Base-by-base conservation (phyloP, 2,797 vertebrate species). In the Coranthus polyacanthus region DNA sequence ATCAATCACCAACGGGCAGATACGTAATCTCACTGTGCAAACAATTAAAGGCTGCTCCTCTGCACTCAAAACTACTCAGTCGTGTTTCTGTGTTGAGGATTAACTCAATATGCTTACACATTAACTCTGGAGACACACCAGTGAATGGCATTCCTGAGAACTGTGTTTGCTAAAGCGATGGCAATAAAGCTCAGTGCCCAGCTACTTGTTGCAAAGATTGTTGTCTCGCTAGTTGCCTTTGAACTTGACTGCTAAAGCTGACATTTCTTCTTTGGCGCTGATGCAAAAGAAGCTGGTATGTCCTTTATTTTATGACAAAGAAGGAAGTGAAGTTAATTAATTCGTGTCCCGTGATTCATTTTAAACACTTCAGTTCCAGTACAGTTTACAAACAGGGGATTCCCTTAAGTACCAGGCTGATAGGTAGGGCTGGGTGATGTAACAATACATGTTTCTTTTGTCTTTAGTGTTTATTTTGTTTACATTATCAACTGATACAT, bases 11-110 rank as follows among this genome's bases (percentile, higher is more conserved):
- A 46, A 68, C 24, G 13, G 54, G 68, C 63, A 77, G 88, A 91
- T 88, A 84, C 26, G 67, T 75, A 92, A 91, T 90, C 91, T 90
- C 43, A 60, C 82, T 89, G 57, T 86, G 84, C 90, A 92, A 92
- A 93, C 92, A 92, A 87, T 88, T 87, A 89, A 79, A 76, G 73
- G 75, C 75, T 79, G 82, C 84, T 86, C 88, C 83, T 81, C 80
- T 77, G 79, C 83, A 81, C 82, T 90, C 56, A 39, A 37, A 83
- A 47, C 60, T 82, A 78, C 88, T 89, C 78, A 82, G 81, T 82
- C 70, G 81, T 78, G 81, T 73, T 75, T 60, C 71, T 43, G 42
- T 5, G 74, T 83, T 78, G 68, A 68, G 87, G 84, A 88, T 91
- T 88, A 92, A 89, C 76, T 61, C 65, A 32, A 45, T 34, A 26